phyloP scores from a whole-genome alignment of 2,113 vertebrate genomes.

The Prunella himalayana region DNA sequence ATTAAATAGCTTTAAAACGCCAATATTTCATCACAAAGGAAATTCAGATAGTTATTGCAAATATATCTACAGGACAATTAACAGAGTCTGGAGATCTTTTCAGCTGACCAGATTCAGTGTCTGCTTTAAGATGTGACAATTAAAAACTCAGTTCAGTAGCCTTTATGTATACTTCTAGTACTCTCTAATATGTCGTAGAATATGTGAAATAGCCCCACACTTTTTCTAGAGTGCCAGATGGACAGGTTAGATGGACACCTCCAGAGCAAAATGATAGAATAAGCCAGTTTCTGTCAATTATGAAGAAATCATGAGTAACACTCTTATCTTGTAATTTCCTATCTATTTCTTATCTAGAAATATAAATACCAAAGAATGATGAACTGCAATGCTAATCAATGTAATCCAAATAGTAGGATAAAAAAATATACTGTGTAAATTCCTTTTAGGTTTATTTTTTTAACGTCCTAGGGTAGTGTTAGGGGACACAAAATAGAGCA shows the following conservation, averaged over 20 bases:
- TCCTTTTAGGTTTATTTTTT: not conserved
- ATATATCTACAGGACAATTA: not conserved
- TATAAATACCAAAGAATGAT: not conserved
- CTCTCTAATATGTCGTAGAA: not conserved
- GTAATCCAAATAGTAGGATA: not conserved
- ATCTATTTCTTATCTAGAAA: not conserved
- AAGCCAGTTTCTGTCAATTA: not conserved
- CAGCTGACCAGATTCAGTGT: not conserved
- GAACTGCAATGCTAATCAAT: not conserved
- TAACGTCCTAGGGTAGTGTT: fast-evolving
- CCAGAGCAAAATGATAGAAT: not conserved
- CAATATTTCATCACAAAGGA: not conserved
- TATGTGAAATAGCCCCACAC: not conserved
- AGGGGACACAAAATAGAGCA: not conserved
- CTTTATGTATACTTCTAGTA: not conserved
- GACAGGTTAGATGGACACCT: not conserved
- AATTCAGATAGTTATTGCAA: not conserved
- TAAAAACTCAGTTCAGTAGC: not conserved
- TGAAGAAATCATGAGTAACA: not conserved
- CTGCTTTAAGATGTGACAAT: not conserved
- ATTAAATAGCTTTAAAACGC: not conserved
- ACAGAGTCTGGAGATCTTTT: not conserved
- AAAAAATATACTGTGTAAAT: not conserved
- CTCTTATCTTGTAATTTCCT: not conserved
- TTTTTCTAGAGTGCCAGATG: not conserved